Evolutionary conservation across 1,140 invertebrate genomes (phyloP).

Genomic region (honey bee (Apis mellifera)): DNA sequence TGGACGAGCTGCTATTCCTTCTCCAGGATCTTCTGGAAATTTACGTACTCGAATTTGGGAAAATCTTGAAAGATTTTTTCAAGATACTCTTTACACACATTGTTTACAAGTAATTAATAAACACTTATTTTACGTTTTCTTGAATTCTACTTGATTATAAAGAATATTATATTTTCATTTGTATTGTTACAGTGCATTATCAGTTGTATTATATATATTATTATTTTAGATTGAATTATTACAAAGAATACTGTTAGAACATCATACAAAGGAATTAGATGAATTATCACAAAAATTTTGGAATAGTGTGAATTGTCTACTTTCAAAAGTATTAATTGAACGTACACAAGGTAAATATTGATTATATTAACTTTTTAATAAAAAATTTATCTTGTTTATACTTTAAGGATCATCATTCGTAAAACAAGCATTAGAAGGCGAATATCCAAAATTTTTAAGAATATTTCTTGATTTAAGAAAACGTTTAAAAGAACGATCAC

Average conservation of each 20-base stretch:
- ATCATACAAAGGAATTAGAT: conserved; percentile 74
- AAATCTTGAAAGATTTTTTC: conserved; percentile 89
- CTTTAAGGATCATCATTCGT: conserved; percentile 84
- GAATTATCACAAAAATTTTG: conserved; percentile 83
- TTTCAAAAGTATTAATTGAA: conserved; percentile 81
- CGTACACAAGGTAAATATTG: conserved; percentile 81
- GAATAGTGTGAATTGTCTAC: conserved; percentile 80
- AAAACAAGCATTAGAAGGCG: conserved; percentile 93
- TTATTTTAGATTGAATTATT: conserved; percentile 74
- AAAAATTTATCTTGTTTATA: not conserved
- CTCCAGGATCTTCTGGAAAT: conserved; percentile 85
- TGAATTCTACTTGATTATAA: conserved; percentile 55
- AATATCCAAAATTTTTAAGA: conserved; percentile 92
- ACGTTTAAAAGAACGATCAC: conserved; percentile 80
- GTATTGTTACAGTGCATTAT: no score
- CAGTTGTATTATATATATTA: conserved; percentile 25
- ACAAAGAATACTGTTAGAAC: conserved; percentile 74
- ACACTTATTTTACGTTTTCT: conserved; percentile 1
- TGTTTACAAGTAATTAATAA: conserved; percentile 85
- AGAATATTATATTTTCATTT: conserved; percentile 23
- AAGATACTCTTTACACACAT: conserved; percentile 86
- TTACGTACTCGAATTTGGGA: conserved; percentile 89
- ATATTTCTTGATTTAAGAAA: conserved; percentile 86
- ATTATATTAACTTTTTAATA: conserved; percentile 8
- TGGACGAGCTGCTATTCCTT: conserved; percentile 86